Percentiles rank a stretch among this genome's conserved stretches.
Conservation (phyloP, 2,113 vertebrate genomes). For the Spea multiplicata region DNA sequence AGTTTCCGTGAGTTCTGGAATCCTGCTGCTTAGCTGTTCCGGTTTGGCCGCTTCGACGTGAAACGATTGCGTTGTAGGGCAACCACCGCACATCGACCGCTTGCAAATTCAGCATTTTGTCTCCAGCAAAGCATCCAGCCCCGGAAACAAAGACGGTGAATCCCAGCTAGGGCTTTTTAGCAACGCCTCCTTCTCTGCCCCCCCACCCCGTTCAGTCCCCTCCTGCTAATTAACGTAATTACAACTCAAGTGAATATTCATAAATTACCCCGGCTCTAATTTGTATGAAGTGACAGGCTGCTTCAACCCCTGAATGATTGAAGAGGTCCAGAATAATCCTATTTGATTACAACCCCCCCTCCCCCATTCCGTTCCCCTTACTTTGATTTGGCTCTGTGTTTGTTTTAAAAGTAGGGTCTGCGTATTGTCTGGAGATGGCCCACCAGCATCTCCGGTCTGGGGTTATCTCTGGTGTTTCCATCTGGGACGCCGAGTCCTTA, state of each 20-base stretch:
- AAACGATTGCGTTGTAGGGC: too few relatives aligned
- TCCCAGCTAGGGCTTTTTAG: slow-evolving; percentile 52
- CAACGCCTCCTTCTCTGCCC: slow-evolving; percentile 44
- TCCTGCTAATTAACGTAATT: slow-evolving; percentile 63
- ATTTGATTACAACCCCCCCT: slow-evolving; percentile 70
- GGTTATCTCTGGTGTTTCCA: neutral
- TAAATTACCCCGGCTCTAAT: slow-evolving; percentile 71
- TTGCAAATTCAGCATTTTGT: neutral
- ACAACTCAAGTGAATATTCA: slow-evolving; percentile 78
- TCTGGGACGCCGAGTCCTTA: too few relatives aligned
- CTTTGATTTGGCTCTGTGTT: slow-evolving; percentile 70
- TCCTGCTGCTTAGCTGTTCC: too few relatives aligned
- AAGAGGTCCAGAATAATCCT: slow-evolving; percentile 67
- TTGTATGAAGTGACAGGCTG: slow-evolving; percentile 74
- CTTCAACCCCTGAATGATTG: slow-evolving; percentile 62
- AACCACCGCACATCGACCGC: neutral
- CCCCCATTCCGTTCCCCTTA: slow-evolving; percentile 32
- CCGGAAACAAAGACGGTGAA: slow-evolving; percentile 60
- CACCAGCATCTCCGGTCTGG: neutral
- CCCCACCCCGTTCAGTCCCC: neutral
- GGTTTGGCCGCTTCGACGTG: too few relatives aligned
- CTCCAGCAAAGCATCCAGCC: slow-evolving; percentile 50
- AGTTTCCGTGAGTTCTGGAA: too few relatives aligned
- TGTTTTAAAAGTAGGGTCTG: slow-evolving; percentile 61
- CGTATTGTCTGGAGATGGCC: neutral